phyloP scores from a whole-genome alignment of 2,797 vertebrate species.

The Numenius phaeopus region DNA sequence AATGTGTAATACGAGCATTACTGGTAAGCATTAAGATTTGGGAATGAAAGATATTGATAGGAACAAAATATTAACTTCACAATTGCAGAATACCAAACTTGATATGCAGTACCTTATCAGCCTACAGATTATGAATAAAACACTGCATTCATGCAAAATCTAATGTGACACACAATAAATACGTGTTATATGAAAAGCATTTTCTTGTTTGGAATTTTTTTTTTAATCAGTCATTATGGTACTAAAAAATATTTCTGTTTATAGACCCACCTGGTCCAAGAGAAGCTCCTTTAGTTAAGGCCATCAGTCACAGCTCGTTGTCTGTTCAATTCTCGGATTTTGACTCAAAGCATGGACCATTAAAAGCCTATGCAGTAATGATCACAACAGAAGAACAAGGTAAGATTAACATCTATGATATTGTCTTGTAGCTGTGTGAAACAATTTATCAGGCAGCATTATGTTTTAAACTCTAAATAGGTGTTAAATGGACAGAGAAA shows the following conservation, averaged over 20 bases:
- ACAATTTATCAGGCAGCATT: neutral
- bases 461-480: neutral
- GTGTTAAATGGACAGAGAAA: neutral
- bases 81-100: neutral
- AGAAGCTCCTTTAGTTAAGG: conserved; percentile 52
- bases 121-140: neutral
- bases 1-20: conserved; percentile 73
- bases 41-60: neutral
- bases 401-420: conserved; percentile 57
- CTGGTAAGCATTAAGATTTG: conserved; percentile 67
- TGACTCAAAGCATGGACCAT: conserved; percentile 71
- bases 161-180: neutral
- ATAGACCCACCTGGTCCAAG: conserved; percentile 76
- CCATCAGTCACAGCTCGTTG: conserved; percentile 70
- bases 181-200: neutral
- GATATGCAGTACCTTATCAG: neutral
- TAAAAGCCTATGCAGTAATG: conserved; percentile 80
- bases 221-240: neutral
- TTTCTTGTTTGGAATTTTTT: neutral
- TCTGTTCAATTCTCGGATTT: conserved; percentile 78
- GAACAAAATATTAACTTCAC: neutral
- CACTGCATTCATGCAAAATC: neutral
- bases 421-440: neutral
- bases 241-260: conserved; percentile 31
- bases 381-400: conserved; percentile 69